These are phyloP conservation scores for Bombus ignitus DNA, from an alignment of 1,140 invertebrate genomes.

Conservation along the genomic window DNA sequence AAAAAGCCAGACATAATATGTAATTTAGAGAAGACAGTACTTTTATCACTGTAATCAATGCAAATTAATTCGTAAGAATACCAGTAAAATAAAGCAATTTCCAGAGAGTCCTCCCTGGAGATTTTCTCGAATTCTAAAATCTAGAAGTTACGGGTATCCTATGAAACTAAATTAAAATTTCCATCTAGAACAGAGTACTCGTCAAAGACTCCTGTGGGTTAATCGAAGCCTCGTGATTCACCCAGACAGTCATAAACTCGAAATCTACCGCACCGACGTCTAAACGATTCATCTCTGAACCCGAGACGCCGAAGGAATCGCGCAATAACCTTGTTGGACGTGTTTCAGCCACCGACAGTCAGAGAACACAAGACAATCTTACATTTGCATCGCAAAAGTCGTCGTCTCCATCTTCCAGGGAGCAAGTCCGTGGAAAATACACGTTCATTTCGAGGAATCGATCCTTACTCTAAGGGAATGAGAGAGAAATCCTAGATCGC, in stretches of 20 bases:
- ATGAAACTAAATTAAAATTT: background rate
- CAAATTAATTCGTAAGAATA: no score
- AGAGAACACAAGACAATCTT: background rate
- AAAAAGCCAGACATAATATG: no score
- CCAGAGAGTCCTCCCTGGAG: no score
- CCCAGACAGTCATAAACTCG: background rate
- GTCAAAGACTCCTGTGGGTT: background rate
- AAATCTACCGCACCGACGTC: background rate
- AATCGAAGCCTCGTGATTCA: background rate
- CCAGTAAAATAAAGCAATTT: no score
- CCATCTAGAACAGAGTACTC: background rate
- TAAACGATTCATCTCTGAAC: background rate
- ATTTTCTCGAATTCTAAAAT: background rate
- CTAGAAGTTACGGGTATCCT: background rate
- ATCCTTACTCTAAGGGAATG: background rate
- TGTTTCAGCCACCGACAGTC: background rate
- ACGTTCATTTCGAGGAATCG: background rate
- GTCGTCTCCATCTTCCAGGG: background rate
- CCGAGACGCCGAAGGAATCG: background rate
- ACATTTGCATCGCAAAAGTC: slow-evolving; percentile 49
- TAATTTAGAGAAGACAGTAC: no score
- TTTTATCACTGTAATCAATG: no score
- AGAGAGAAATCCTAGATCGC: background rate
- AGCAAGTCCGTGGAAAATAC: background rate
- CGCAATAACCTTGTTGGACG: slow-evolving; percentile 13